These are phyloP conservation scores for Hyles vespertilio DNA, from an alignment of 1,140 invertebrate species.

Conservation along the genomic window DNA sequence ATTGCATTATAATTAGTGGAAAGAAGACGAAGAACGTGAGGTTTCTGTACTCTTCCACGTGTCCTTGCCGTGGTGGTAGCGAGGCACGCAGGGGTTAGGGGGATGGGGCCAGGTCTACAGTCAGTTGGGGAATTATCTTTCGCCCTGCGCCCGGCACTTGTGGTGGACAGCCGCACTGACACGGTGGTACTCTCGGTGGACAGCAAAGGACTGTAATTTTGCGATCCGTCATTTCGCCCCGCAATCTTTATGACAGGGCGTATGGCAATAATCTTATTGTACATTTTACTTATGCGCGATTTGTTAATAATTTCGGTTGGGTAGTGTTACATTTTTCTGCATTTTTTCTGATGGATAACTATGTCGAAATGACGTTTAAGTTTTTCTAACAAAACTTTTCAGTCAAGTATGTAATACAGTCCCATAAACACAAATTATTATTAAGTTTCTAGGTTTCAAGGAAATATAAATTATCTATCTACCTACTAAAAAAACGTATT, in stretches of 20 bases:
- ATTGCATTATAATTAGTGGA: conserved; percentile 49
- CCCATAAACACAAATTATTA: no score
- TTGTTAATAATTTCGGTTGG: neutral
- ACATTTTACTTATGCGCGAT: neutral
- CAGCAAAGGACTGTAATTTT: conserved; percentile 38
- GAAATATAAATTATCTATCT: no score
- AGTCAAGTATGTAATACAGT: no score
- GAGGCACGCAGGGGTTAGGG: conserved; percentile 56
- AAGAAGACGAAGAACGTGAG: conserved; percentile 45
- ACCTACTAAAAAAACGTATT: no score
- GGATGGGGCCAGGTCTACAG: conserved; percentile 38
- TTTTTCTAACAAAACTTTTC: no score
- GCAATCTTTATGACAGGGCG: neutral
- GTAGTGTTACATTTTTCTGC: conserved; percentile 4
- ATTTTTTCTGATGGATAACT: no score
- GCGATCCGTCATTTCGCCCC: neutral
- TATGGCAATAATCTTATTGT: neutral
- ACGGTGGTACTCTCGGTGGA: conserved; percentile 29
- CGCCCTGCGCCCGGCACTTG: conserved; percentile 24
- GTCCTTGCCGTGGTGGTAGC: conserved; percentile 40
- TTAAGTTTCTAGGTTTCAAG: no score
- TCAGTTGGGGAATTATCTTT: conserved; percentile 33
- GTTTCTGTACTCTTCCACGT: conserved; percentile 49
- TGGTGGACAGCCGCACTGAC: conserved; percentile 25
- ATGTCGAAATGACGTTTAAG: no score